Evolutionary conservation across 2,797 vertebrate genomes (phyloP).

Genomic region (Pelobates cultripes): DNA sequence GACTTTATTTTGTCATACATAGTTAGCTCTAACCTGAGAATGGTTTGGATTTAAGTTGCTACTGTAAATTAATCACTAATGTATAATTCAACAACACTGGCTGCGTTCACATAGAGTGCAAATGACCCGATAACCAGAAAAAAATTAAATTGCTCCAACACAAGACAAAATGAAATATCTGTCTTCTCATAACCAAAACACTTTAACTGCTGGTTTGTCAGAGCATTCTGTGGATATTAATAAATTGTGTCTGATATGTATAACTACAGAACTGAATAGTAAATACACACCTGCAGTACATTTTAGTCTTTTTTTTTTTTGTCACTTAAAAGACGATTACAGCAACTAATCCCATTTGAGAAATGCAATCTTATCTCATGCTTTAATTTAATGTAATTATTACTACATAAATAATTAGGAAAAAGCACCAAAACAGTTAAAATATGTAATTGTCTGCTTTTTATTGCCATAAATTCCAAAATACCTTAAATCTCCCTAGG

Average conservation of each 20-base stretch:
- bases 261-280: constrained; percentile 8
- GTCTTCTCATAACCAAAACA: background rate
- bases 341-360: background rate
- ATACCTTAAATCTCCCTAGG: constrained; percentile 19
- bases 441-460: constrained; percentile 27
- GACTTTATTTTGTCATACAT: too few species aligned
- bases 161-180: background rate
- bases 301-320: too few species aligned
- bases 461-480: constrained; percentile 6
- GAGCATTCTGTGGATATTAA: constrained; percentile 7
- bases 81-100: too few species aligned
- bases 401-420: background rate
- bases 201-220: background rate
- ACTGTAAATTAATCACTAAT: too few species aligned
- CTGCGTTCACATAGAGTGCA: background rate
- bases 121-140: background rate
- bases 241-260: constrained; percentile 19
- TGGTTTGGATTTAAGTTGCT: too few species aligned
- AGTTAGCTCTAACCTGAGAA: too few species aligned
- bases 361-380: background rate
- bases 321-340: background rate
- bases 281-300: background rate
- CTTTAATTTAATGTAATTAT: background rate
- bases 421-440: background rate
- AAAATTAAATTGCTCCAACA: background rate